Percentiles rank a stretch among this genome's conserved stretches.
These are phyloP conservation scores for Mycteria americana DNA, from an alignment of 2,797 vertebrate species.

Conservation along the genomic window DNA sequence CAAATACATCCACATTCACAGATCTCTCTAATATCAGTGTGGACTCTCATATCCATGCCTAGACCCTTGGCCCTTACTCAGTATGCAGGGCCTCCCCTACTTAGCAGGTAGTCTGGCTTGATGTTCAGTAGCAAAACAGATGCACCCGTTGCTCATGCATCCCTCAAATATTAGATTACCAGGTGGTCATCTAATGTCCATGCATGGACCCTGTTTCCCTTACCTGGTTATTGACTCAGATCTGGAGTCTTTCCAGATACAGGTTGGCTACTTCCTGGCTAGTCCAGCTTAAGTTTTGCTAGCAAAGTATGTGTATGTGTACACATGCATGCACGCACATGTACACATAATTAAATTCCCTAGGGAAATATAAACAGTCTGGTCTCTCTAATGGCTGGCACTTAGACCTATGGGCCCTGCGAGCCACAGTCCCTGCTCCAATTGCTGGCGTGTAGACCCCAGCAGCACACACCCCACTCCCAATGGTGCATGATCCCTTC, in stretches of 20 bases:
- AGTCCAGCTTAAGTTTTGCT: not conserved
- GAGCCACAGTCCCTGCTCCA: not conserved
- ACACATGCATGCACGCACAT: not conserved
- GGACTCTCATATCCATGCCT: not conserved
- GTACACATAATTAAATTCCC: not conserved
- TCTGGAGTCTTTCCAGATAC: not conserved
- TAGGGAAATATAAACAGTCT: not conserved
- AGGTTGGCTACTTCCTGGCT: not conserved
- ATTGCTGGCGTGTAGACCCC: not conserved
- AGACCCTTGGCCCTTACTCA: not conserved
- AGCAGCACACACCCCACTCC: not conserved
- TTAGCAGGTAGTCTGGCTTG: not conserved
- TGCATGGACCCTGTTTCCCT: not conserved
- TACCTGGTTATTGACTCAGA: not conserved
- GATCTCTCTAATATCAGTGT: not conserved
- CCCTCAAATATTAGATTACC: not conserved
- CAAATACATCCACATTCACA: not conserved
- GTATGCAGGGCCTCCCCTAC: not conserved
- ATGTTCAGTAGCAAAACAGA: not conserved
- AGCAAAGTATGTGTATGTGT: not conserved
- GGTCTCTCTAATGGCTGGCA: not conserved
- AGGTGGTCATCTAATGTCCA: not conserved
- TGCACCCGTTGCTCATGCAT: not conserved
- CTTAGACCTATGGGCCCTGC: not conserved
- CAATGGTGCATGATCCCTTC: not conserved